phyloP scores from a whole-genome alignment of 1,140 invertebrate species.

The Pseudomyrmex concolor region DNA sequence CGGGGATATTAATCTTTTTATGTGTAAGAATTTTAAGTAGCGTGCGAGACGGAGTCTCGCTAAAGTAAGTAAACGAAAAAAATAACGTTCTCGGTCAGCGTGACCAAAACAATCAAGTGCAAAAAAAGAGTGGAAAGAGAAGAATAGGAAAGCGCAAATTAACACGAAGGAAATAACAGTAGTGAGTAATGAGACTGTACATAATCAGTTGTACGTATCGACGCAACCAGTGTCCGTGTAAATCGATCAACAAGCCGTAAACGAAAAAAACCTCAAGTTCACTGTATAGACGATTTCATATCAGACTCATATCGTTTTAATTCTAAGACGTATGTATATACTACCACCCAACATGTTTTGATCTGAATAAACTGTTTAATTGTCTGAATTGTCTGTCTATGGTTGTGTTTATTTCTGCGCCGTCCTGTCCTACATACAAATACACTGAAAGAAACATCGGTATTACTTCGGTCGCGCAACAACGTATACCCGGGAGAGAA shows the following conservation, averaged over 20 bases:
- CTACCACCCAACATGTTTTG: constrained; percentile 77
- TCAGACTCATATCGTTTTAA: constrained; percentile 81
- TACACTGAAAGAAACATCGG: not conserved
- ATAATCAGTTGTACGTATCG: constrained; percentile 73
- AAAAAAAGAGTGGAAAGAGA: not conserved
- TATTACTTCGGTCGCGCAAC: constrained; percentile 18
- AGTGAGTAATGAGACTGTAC: constrained; percentile 67
- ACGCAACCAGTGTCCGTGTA: constrained; percentile 71
- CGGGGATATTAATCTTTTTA: constrained; percentile 33
- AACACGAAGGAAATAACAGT: constrained; percentile 48
- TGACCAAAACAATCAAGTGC: constrained; percentile 25
- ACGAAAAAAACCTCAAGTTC: constrained; percentile 71
- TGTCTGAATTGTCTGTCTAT: constrained; percentile 65
- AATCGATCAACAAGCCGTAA: constrained; percentile 71
- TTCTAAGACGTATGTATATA: constrained; percentile 82
- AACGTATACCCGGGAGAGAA: not conserved
- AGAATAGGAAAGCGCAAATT: not conserved
- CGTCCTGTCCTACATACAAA: not conserved
- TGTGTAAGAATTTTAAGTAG: constrained; percentile 12
- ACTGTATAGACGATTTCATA: constrained; percentile 80
- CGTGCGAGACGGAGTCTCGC: constrained; percentile 15
- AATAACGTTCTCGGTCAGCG: constrained; percentile 34
- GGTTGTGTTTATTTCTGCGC: constrained; percentile 8
- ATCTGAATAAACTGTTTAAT: constrained; percentile 83
- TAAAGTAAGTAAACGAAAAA: constrained; percentile 1